Evolutionary conservation across 2,888 invertebrate species (phyloP), one percentile per base, ranked within the genome.

Genomic region (Helicoverpa assulta): DNA sequence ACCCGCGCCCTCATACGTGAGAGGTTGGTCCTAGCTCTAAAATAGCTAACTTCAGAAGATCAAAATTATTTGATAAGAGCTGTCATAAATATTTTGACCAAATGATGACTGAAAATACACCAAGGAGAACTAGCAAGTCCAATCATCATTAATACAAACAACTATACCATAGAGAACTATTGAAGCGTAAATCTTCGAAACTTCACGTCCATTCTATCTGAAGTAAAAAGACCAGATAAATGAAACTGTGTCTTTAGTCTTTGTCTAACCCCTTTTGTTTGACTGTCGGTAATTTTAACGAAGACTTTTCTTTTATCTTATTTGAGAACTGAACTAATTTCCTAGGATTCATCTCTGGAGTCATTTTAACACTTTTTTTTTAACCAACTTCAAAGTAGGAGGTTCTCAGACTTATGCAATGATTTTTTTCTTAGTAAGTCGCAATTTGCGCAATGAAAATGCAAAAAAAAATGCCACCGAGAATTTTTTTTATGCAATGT

Each of bases 131-230:
- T 2, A 40, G 40, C 10, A 40, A 4, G 0, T 2, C 54, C 0
- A 73, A 29, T n/a, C 54, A 7, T 21, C 29, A 43, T 4, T 1
- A 19, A n/a, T 18, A 51, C 47, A 56, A 56, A 56, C 19, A 62
- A 8, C 10, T 33, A 51, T 10, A 50, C 37, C 33, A 50, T 68
- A 40, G 12, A 37, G 29, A 54, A 37, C 72, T 72, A 78, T 40
- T 78, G 50, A 78, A 78, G 58, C 73, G 55, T 58, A 73, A 33
- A 51, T 78, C 53, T 58, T 62, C 21, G 7, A 72, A 63, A 73
- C 70, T 57, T 43, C 26, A 29, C 16, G 21, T 33, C 26, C 63
- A 58, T 73, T 73, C 63, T 73, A 62, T 73, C 63, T 72, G 63
- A 61, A 57, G 59, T 52, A 33, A 55, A 55, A 56, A n/a, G n/a